A percentile compares a stretch with the other conserved stretches of the same genome.
These are phyloP conservation scores for Troglohyphantes excavatus DNA, from an alignment of 2,888 invertebrate species.

Conservation along the genomic window DNA sequence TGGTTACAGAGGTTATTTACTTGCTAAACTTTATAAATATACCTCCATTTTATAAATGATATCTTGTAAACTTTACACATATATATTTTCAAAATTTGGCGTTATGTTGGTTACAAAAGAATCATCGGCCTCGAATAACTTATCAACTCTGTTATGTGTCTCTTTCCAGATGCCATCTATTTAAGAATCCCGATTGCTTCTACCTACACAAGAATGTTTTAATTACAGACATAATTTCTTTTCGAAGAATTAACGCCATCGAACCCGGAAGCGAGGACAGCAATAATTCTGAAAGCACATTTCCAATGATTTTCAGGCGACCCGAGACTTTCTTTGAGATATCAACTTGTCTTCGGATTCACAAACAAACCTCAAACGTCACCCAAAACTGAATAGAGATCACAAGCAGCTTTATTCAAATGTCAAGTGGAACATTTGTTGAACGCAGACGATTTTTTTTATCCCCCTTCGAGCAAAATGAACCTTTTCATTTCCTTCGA, in stretches of 20 bases:
- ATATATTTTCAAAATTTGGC: too few species aligned
- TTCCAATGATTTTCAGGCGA: background rate
- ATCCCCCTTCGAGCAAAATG: background rate
- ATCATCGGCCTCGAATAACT: too few species aligned
- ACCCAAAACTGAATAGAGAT: slow-evolving; percentile 15
- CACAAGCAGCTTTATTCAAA: slow-evolving; percentile 34
- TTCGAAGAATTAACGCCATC: background rate
- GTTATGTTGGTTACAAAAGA: too few species aligned
- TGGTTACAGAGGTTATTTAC: too few species aligned
- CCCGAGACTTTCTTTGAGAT: background rate
- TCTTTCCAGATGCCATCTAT: background rate
- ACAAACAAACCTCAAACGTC: slow-evolving; percentile 7
- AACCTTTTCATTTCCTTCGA: slow-evolving; percentile 41
- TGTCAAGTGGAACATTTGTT: slow-evolving; percentile 36
- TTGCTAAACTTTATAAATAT: too few species aligned
- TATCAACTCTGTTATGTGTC: background rate
- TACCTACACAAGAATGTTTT: background rate
- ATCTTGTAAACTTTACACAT: too few species aligned
- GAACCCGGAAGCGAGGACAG: background rate
- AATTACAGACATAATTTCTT: background rate
- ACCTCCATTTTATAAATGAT: too few species aligned
- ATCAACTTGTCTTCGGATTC: background rate
- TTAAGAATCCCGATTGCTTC: background rate
- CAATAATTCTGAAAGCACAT: background rate
- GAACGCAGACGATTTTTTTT: background rate